Conservation (phyloP, 2,113 vertebrate species). For the Nyctereutes procyonoides region DNA sequence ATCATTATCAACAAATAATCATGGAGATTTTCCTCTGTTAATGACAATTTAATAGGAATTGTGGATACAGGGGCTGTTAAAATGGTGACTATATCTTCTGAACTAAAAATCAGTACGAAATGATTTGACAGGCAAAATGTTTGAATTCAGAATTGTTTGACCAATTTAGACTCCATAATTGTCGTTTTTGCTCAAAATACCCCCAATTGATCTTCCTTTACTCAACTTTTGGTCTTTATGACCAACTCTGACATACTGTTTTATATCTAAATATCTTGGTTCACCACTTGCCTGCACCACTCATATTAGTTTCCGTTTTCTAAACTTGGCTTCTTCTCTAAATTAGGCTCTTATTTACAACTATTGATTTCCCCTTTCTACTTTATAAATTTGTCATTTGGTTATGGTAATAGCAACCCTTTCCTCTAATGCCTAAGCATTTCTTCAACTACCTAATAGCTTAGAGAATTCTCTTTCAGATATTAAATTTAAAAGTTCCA, state of each 20-base stretch:
- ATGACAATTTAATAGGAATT: conserved; percentile 41
- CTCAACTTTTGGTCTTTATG: not conserved
- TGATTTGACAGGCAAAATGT: conserved; percentile 22
- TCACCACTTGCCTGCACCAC: conserved; percentile 6
- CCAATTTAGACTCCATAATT: not conserved
- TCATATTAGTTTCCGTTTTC: conserved; percentile 42
- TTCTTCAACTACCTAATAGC: not conserved
- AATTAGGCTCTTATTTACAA: conserved; percentile 15
- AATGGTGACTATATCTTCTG: conserved; percentile 37
- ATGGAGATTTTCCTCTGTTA: conserved; percentile 20
- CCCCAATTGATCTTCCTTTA: not conserved
- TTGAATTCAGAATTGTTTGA: conserved; percentile 54
- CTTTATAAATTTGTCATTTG: conserved; percentile 34
- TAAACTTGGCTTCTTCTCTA: not conserved
- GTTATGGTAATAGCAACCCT: not conserved
- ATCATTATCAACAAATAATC: conserved; percentile 27
- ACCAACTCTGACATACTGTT: not conserved
- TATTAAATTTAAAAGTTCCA: not conserved
- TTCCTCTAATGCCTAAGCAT: not conserved
- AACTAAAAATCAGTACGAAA: conserved; percentile 43
- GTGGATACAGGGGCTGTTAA: not conserved
- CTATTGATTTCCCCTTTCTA: not conserved
- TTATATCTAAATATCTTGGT: conserved; percentile 39
- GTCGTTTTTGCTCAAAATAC: not conserved
- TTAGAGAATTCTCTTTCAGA: conserved; percentile 47